Evolutionary conservation across 2,797 vertebrate genomes (phyloP), one percentile per base, ranked within the genome.

Genomic region (Schizopygopsis malacanthus): DNA sequence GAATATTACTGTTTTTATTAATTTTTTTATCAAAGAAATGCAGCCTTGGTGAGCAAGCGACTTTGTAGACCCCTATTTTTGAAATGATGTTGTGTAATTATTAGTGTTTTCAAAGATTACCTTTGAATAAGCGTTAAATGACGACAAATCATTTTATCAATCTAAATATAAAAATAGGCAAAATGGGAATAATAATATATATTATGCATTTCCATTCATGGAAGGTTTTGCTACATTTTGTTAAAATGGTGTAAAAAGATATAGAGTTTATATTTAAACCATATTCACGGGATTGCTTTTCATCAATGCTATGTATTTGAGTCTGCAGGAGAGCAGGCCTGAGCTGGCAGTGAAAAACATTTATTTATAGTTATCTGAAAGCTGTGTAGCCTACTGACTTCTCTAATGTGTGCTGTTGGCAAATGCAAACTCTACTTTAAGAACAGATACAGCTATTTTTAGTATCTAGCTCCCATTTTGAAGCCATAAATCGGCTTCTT

Each of bases 301-400:
- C 92, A 94, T 94, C 93, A 92, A 80, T 87, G 86, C 87, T 93
- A 91, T 94, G 93, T 93, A 88, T 92, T 91, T 33, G 50, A 91
- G 92, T 89, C 90, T 82, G 83, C 83, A 89, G 37, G 22, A 88
- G 87, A 90, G 89, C 89, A 56, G 71, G 77, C 80, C 81, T 33
- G 54, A 83, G 77, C 80, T 90, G 56, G 79, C 77, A 87, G 86
- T 85, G 88, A 87, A 95, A 92, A 93, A 93, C 92, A 91, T 95
- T 94, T 95, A 95, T 95, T 95, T 95, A 94, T 95, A 94, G 94
- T 86, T 91, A 92, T 92, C 87, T 93, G 90, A 94, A 92, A 93
- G 92, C 92, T 86, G 89, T 47, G 4, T 86, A 90, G 88, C 83
- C 88, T 89, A 84, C 25, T 63, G 90, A 93, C 92, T 92, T 92